Conservation (phyloP, 2,797 vertebrate species). For the Danio kyathit region DNA sequence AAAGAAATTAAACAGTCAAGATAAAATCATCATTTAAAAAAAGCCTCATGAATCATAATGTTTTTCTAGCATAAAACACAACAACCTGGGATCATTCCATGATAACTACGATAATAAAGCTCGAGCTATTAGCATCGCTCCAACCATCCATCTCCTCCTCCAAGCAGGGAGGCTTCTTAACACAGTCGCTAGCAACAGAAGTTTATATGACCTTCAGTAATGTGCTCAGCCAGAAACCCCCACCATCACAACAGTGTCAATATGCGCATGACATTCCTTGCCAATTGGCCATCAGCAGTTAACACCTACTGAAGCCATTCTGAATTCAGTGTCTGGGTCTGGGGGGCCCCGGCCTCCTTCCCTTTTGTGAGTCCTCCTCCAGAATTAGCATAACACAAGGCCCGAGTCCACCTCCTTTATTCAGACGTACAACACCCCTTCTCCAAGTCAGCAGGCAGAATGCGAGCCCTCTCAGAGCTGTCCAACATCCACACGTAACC, state of each 20-base stretch:
- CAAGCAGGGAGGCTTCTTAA: not conserved
- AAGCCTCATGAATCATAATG: not conserved
- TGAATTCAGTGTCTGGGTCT: conserved; percentile 47
- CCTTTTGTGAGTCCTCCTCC: conserved; percentile 46
- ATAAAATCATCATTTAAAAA: not conserved
- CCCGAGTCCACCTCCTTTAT: conserved; percentile 46
- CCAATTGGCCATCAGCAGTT: conserved; percentile 50
- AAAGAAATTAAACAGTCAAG: too few species aligned
- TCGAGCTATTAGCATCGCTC: not conserved
- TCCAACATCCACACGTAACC: conserved; percentile 31
- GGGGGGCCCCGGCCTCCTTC: conserved; percentile 39
- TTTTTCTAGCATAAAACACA: not conserved
- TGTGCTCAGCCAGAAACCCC: conserved; percentile 32
- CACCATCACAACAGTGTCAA: conserved; percentile 21
- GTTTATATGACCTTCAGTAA: conserved; percentile 19
- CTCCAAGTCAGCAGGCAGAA: conserved; percentile 36
- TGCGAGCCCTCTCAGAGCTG: not conserved
- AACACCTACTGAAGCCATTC: conserved; percentile 49
- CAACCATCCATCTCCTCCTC: conserved; percentile 7
- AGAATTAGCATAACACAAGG: conserved; percentile 60
- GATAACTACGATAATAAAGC: not conserved
- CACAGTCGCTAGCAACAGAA: not conserved
- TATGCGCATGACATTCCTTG: conserved; percentile 40
- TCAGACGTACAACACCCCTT: conserved; percentile 38
- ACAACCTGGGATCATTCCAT: not conserved